Evolutionary conservation across 2,113 vertebrate genomes (phyloP).

Genomic region (Dascyllus trimaculatus): DNA sequence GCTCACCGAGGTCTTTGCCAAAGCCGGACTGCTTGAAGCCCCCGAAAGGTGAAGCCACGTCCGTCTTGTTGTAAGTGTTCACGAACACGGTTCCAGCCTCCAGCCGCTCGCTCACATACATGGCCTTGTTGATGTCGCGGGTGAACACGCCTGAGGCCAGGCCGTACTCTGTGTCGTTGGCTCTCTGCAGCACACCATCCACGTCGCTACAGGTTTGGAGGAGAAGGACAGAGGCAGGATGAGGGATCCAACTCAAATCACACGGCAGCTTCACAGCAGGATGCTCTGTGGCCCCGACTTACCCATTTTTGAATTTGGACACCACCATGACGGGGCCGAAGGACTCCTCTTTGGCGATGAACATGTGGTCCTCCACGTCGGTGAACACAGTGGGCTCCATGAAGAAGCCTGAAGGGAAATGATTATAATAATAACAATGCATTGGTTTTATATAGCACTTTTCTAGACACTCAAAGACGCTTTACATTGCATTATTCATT

Average conservation of each 20-base stretch:
- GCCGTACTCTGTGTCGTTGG: constrained; percentile 95
- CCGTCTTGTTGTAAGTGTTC: constrained; percentile 99
- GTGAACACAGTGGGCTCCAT: constrained; percentile 91
- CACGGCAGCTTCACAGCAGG: neutral
- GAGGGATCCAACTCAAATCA: neutral
- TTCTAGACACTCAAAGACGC: no score
- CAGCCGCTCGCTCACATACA: constrained; percentile 94
- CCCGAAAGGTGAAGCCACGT: constrained; percentile 96
- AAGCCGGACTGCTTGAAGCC: constrained; percentile 98
- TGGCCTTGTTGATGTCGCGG: constrained; percentile 94
- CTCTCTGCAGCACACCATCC: constrained; percentile 90
- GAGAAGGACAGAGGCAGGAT: neutral
- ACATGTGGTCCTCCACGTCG: constrained; percentile 90
- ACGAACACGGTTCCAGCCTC: constrained; percentile 97
- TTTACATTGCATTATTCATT: no score
- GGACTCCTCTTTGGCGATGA: constrained; percentile 90
- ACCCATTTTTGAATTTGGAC: constrained; percentile 97
- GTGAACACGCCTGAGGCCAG: constrained; percentile 98
- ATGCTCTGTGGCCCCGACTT: neutral
- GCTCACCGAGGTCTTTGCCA: constrained; percentile 95
- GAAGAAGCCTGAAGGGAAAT: constrained; percentile 87
- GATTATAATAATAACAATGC: no score
- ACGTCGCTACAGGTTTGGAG: constrained; percentile 84
- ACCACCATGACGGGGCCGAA: constrained; percentile 98
- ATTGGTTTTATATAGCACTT: no score